Evolutionary conservation across 2,797 vertebrate genomes (phyloP).

Genomic region (Chiloscyllium punctatum): DNA sequence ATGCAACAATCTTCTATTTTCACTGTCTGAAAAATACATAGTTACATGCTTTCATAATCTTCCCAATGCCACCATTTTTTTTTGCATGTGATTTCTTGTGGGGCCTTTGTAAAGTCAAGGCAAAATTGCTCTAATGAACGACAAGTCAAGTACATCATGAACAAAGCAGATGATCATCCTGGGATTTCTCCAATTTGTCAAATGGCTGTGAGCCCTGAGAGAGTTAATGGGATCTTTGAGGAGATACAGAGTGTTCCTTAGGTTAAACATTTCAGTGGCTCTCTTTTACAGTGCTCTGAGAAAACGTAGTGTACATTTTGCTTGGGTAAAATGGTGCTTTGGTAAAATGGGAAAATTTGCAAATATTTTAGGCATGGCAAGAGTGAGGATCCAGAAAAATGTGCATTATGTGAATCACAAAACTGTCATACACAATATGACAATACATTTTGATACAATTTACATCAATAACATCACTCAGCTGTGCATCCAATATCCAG

Average conservation of each 20-base stretch:
- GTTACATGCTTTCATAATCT: background rate
- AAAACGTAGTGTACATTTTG: background rate
- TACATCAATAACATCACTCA: background rate
- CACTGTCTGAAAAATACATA: slow-evolving; percentile 16
- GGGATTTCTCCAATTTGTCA: background rate
- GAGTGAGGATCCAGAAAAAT: background rate
- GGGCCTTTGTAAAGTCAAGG: background rate
- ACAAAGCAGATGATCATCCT: background rate
- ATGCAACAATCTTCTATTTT: background rate
- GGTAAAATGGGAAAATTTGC: background rate
- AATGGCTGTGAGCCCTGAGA: background rate
- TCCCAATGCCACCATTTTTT: background rate
- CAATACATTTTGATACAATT: background rate
- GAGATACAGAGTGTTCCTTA: background rate
- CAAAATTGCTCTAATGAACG: background rate
- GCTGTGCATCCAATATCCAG: background rate
- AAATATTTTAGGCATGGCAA: background rate
- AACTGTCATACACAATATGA: background rate
- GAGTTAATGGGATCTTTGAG: background rate
- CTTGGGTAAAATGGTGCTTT: background rate
- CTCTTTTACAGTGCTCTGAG: background rate
- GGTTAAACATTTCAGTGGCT: background rate
- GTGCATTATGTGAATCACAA: background rate
- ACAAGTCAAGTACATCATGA: background rate
- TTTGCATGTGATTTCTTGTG: background rate